Conservation (phyloP, 2,797 vertebrate species). For the Takifugu rubripes region DNA sequence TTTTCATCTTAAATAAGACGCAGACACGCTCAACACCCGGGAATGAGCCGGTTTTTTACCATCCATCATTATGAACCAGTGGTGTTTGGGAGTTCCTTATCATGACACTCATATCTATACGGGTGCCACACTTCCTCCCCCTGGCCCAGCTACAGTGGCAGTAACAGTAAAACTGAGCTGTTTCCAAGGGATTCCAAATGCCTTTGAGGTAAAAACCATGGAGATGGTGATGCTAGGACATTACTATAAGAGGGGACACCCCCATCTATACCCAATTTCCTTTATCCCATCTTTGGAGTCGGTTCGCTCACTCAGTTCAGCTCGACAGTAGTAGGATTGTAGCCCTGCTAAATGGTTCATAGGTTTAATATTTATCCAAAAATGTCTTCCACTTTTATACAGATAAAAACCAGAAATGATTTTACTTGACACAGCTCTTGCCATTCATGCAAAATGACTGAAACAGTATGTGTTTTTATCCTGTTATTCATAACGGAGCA, state of each 20-base stretch:
- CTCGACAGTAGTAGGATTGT: too few relatives aligned
- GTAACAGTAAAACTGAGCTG: constrained; percentile 15
- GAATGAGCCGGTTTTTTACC: constrained; percentile 14
- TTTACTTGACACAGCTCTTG: too few relatives aligned
- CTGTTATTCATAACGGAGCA: background rate
- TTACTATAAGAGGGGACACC: constrained; percentile 29
- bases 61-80: constrained; percentile 31
- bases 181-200: constrained; percentile 12
- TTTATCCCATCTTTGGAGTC: constrained; percentile 42
- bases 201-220: constrained; percentile 8
- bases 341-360: too few relatives aligned
- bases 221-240: constrained; percentile 12
- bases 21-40: too few relatives aligned
- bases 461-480: too few relatives aligned
- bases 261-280: constrained; percentile 42
- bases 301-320: too few relatives aligned
- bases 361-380: background rate
- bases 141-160: constrained; percentile 30
- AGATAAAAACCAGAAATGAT: background rate
- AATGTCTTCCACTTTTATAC: background rate
- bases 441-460: too few relatives aligned
- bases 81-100: constrained; percentile 40
- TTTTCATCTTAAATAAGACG: too few relatives aligned
- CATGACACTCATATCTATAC: constrained; percentile 53
- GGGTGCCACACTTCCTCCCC: constrained; percentile 46